phyloP scores from a whole-genome alignment of 1,140 invertebrate genomes.

The Cylas formicarius region DNA sequence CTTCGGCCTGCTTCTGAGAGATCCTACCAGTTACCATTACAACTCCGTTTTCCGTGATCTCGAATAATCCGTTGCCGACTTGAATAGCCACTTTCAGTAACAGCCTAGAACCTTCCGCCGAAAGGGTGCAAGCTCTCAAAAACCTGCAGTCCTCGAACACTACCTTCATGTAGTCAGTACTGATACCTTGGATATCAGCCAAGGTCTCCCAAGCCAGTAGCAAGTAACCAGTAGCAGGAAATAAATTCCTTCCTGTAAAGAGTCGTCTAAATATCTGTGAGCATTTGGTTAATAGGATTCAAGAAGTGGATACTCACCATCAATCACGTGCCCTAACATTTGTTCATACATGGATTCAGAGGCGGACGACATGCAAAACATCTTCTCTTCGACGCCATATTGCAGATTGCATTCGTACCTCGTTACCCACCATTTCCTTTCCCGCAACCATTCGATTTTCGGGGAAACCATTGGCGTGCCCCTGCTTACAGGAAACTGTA shows the following conservation, averaged over 20 bases:
- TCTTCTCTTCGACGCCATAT: background rate
- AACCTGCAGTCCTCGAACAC: slow-evolving; percentile 84
- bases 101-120: slow-evolving; percentile 55
- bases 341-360: slow-evolving; percentile 61
- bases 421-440: slow-evolving; percentile 40
- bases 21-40: too few species aligned
- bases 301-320: slow-evolving; percentile 49
- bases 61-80: slow-evolving; percentile 72
- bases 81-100: slow-evolving; percentile 74
- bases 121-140: slow-evolving; percentile 71
- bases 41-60: slow-evolving; percentile 49
- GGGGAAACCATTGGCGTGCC: slow-evolving; percentile 45
- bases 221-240: slow-evolving; percentile 84
- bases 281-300: background rate
- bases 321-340: slow-evolving; percentile 83
- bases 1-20: too few species aligned
- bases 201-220: slow-evolving; percentile 85
- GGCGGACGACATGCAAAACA: slow-evolving; percentile 38
- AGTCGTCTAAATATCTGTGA: background rate
- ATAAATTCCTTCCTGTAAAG: slow-evolving; percentile 63
- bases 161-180: slow-evolving; percentile 67
- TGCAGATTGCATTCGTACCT: slow-evolving; percentile 19
- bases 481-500: slow-evolving; percentile 51
- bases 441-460: slow-evolving; percentile 53
- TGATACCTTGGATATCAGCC: slow-evolving; percentile 63